phyloP scores from a whole-genome alignment of 2,888 invertebrate species.

The Unio pictorum region DNA sequence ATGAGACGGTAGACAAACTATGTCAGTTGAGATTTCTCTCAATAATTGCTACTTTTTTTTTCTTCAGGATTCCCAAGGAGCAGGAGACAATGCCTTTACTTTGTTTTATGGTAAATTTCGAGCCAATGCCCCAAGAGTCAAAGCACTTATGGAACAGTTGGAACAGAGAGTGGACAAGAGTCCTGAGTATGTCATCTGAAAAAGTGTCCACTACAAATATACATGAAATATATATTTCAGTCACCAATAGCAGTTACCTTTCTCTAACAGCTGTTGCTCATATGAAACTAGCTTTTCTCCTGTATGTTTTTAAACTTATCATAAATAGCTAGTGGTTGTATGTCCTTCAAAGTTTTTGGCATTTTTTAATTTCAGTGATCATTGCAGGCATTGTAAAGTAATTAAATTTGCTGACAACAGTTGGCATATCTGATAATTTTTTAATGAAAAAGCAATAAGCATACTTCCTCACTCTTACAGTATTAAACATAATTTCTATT shows the following conservation, averaged over 20 bases:
- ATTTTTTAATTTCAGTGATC: too few relatives aligned
- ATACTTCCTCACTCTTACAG: too few relatives aligned
- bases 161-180: constrained; percentile 84
- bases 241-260: not conserved
- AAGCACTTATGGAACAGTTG: constrained; percentile 85
- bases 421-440: too few relatives aligned
- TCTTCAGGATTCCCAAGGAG: constrained; percentile 59
- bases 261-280: not conserved
- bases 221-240: too few relatives aligned
- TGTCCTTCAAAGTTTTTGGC: too few relatives aligned
- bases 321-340: too few relatives aligned
- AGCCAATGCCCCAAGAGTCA: constrained; percentile 89
- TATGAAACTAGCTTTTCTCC: too few relatives aligned
- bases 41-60: constrained; percentile 4
- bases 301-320: too few relatives aligned
- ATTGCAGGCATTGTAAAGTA: too few relatives aligned
- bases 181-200: constrained; percentile 78
- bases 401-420: too few relatives aligned
- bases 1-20: not conserved
- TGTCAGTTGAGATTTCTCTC: not conserved
- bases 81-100: constrained; percentile 78
- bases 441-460: too few relatives aligned
- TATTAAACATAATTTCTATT: too few relatives aligned
- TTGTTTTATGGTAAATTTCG: constrained; percentile 95
- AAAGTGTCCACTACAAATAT: not conserved